A percentile compares a stretch with the other conserved stretches of the same genome.
Conservation (phyloP, 2,113 vertebrate species). For the Narcine bancroftii region DNA sequence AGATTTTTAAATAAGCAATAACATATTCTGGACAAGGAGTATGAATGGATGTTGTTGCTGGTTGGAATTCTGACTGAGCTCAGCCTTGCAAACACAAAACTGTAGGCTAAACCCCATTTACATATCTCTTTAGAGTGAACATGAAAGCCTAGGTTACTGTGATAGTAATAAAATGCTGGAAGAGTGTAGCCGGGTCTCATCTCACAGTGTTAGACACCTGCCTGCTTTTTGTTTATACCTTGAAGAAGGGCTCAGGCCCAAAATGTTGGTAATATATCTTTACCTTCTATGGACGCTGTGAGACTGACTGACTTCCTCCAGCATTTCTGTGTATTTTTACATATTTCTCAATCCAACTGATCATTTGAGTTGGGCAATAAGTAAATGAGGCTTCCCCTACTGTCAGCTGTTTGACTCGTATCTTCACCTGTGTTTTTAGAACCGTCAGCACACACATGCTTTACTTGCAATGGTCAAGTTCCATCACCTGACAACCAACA, state of each 20-base stretch:
- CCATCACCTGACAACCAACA: background rate
- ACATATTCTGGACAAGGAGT: background rate
- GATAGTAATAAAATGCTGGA: no score
- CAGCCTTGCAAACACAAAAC: background rate
- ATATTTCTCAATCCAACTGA: background rate
- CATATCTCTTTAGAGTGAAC: no score
- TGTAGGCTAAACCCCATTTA: no score
- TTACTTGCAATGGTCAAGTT: background rate
- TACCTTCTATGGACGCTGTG: no score
- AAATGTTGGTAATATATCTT: no score
- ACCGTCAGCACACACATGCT: background rate
- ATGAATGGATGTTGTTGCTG: background rate
- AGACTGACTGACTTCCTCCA: background rate
- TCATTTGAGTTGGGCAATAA: background rate
- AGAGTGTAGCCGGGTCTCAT: no score
- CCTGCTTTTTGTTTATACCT: no score
- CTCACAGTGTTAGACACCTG: no score
- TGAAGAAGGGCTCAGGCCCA: no score
- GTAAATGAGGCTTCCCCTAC: background rate
- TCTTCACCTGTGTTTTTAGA: background rate
- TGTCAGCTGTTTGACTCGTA: background rate
- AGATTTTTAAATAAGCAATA: background rate
- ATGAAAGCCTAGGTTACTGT: no score
- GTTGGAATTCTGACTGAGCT: background rate
- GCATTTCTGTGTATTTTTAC: no score